Conservation (phyloP, 2,888 invertebrate species). For the Drosophila limbata region DNA sequence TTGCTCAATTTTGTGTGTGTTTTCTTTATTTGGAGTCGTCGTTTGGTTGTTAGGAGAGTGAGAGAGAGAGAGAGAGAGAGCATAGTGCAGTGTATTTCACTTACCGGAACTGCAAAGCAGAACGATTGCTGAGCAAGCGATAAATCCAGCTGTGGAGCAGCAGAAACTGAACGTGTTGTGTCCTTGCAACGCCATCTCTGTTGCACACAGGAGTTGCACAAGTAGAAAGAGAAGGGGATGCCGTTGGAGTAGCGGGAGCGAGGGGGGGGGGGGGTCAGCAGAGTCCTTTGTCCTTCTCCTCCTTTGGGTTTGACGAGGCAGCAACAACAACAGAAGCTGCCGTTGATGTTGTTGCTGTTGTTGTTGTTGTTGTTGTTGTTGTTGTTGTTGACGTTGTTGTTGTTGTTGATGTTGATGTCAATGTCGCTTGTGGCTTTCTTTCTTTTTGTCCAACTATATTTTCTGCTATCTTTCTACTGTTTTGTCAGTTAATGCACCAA, state of each 20-base stretch:
- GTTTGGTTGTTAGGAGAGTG: too few relatives aligned
- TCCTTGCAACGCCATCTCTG: constrained; percentile 66
- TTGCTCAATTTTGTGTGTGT: too few relatives aligned
- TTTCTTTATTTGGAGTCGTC: too few relatives aligned
- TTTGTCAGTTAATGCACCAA: constrained; percentile 41
- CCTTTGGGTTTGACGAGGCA: constrained; percentile 19
- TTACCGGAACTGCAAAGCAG: constrained; percentile 85
- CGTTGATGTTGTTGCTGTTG: constrained; percentile 14
- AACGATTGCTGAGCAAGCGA: constrained; percentile 85
- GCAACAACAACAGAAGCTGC: constrained; percentile 4
- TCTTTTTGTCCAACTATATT: neutral
- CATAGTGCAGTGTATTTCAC: constrained; percentile 68
- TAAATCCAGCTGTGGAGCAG: constrained; percentile 83
- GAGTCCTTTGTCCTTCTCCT: neutral
- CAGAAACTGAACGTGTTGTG: constrained; percentile 70
- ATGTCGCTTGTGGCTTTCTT: constrained; percentile 39
- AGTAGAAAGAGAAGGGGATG: neutral
- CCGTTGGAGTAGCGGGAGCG: too few relatives aligned
- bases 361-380: constrained; percentile 27
- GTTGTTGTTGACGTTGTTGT: constrained; percentile 13
- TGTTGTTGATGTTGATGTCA: constrained; percentile 37
- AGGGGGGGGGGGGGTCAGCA: neutral
- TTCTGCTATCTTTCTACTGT: neutral
- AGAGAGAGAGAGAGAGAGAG: too few relatives aligned
- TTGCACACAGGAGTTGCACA: neutral